Percentiles rank a stretch among this genome's conserved stretches.
phyloP scores from a whole-genome alignment of 2,113 vertebrate genomes.

The Psilopogon haemacephalus region DNA sequence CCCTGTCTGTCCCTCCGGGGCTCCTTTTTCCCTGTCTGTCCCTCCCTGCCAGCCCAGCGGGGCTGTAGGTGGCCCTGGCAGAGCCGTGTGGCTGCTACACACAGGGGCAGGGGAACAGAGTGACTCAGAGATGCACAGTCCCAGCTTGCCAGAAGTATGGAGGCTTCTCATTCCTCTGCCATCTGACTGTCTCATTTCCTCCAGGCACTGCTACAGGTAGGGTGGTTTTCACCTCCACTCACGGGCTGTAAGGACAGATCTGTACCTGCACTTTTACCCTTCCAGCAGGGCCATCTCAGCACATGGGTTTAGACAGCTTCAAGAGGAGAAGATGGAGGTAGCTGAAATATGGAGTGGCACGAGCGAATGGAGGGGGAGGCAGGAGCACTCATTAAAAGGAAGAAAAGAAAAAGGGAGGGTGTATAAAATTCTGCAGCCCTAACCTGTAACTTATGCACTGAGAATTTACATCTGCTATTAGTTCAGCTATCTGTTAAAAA shows the following conservation, averaged over 20 bases:
- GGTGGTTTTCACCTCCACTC: neutral
- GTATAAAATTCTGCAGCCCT: conserved; percentile 6
- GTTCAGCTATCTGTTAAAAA: conserved; percentile 55
- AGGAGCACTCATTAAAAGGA: conserved; percentile 25
- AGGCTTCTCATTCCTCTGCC: neutral
- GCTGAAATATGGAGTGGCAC: neutral
- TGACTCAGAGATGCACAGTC: neutral
- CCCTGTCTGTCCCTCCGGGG: neutral
- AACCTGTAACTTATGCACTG: conserved; percentile 46
- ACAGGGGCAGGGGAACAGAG: neutral
- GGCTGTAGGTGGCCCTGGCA: neutral
- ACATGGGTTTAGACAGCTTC: neutral
- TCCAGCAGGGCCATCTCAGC: neutral
- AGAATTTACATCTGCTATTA: conserved; percentile 50
- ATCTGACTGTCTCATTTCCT: neutral
- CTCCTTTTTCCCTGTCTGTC: neutral
- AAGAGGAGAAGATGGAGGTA: neutral
- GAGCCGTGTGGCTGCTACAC: rapidly evolving
- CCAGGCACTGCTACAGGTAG: rapidly evolving
- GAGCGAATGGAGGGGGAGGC: neutral
- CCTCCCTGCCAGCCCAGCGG: neutral
- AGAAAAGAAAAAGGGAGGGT: conserved; percentile 12
- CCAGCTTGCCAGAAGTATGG: neutral
- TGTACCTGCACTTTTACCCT: neutral
- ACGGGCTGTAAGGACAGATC: neutral